A percentile compares a stretch with the other conserved stretches of the same genome.
Evolutionary conservation across 2,113 vertebrate genomes (phyloP).

Genomic region (Cryptomyrus ogoouensis): DNA sequence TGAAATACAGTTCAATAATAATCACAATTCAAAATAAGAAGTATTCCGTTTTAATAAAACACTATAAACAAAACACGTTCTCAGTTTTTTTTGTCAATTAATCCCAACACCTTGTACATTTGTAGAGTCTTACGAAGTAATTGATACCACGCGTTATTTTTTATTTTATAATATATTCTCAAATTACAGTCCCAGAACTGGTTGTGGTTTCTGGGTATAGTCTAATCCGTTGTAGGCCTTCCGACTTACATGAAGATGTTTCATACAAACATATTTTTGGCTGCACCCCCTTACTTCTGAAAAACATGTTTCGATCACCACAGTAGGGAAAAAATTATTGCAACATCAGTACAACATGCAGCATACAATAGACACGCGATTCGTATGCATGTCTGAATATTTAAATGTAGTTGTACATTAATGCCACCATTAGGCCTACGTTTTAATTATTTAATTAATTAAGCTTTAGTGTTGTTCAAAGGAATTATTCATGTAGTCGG

Average conservation of each 20-base stretch:
- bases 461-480: neutral
- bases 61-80: neutral
- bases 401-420: neutral
- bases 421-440: neutral
- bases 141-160: neutral
- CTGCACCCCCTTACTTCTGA: neutral
- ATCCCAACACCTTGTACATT: neutral
- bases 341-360: neutral
- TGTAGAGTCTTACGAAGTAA: neutral
- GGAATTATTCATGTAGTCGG: neutral
- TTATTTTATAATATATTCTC: neutral
- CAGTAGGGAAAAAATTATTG: neutral
- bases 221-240: neutral
- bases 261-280: conserved; percentile 11
- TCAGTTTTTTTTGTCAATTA: neutral
- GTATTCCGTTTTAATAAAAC: neutral
- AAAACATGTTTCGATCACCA: neutral
- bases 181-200: neutral
- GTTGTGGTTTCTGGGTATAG: neutral
- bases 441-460: neutral
- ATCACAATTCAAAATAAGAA: neutral
- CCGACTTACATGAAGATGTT: conserved; percentile 4
- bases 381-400: neutral
- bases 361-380: neutral
- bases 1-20: neutral